Conservation (phyloP, 2,888 invertebrate species). For the Cremastinae sp. region DNA sequence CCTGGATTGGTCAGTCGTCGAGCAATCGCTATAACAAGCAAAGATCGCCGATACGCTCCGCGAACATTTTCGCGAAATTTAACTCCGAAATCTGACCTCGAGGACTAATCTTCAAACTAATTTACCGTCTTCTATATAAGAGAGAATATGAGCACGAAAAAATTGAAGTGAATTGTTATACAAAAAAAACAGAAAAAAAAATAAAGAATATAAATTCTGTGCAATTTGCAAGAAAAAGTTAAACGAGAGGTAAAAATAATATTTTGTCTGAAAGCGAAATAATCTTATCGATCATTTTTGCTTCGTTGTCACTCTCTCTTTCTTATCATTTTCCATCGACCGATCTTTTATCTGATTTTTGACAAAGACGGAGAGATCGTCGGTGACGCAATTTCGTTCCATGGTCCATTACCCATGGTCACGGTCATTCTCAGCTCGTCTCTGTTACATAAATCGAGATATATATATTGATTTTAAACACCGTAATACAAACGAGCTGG, state of each 20-base stretch:
- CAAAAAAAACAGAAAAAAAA: slow-evolving; percentile 9
- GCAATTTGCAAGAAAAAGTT: no score
- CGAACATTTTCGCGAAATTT: neutral
- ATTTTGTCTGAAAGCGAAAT: no score
- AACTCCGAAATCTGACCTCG: neutral
- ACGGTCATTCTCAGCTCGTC: slow-evolving; percentile 17
- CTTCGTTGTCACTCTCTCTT: neutral
- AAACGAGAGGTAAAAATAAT: neutral
- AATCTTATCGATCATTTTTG: no score
- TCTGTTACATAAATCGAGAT: slow-evolving; percentile 34
- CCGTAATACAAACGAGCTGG: neutral
- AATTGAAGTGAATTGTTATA: no score
- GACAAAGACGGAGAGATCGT: neutral
- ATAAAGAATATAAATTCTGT: no score
- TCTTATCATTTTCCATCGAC: neutral
- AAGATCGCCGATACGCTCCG: slow-evolving; percentile 8
- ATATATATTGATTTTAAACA: slow-evolving; percentile 29
- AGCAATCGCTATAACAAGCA: slow-evolving; percentile 29
- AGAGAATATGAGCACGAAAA: no score
- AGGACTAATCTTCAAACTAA: neutral
- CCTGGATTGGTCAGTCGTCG: slow-evolving; percentile 54
- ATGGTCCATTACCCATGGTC: slow-evolving; percentile 50
- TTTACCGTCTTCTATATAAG: no score
- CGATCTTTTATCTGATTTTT: slow-evolving; percentile 26
- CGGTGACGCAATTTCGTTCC: slow-evolving; percentile 15